These are phyloP conservation scores for Drosophila falleni DNA, from an alignment of 2,888 invertebrate species.

Conservation along the genomic window DNA sequence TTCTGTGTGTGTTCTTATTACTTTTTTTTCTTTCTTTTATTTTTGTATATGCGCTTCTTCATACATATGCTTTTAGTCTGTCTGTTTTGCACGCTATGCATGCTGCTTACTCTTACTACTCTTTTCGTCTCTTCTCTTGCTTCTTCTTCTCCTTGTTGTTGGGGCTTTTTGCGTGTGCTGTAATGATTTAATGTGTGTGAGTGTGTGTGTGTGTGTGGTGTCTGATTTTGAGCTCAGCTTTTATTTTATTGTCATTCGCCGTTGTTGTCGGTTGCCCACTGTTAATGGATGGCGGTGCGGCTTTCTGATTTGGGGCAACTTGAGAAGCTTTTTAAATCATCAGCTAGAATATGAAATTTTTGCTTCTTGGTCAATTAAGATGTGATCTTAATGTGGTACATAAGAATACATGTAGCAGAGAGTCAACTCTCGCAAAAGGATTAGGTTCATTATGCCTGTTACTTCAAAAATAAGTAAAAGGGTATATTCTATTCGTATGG, in stretches of 20 bases:
- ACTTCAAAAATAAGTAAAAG: too few species aligned
- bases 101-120: slow-evolving; percentile 20
- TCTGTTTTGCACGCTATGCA: slow-evolving; percentile 45
- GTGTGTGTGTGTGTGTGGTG: slow-evolving; percentile 30
- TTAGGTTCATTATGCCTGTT: neutral
- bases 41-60: slow-evolving; percentile 45
- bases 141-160: slow-evolving; percentile 8
- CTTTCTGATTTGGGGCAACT: slow-evolving; percentile 30
- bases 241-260: slow-evolving; percentile 47
- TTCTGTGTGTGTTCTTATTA: slow-evolving; percentile 62
- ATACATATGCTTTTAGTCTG: slow-evolving; percentile 35
- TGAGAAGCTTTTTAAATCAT: neutral
- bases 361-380: slow-evolving; percentile 5
- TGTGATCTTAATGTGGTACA: neutral
- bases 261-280: slow-evolving; percentile 27
- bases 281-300: slow-evolving; percentile 28
- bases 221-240: slow-evolving; percentile 76
- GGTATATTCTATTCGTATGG: too few species aligned
- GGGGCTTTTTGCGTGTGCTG: slow-evolving; percentile 40
- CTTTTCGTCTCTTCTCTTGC: neutral
- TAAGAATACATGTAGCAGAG: neutral
- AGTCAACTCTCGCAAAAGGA: neutral
- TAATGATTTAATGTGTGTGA: slow-evolving; percentile 64
- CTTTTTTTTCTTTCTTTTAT: slow-evolving; percentile 43
- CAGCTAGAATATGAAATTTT: neutral